Conservation (phyloP, 2,113 vertebrate species). For the Scatophagus argus region DNA sequence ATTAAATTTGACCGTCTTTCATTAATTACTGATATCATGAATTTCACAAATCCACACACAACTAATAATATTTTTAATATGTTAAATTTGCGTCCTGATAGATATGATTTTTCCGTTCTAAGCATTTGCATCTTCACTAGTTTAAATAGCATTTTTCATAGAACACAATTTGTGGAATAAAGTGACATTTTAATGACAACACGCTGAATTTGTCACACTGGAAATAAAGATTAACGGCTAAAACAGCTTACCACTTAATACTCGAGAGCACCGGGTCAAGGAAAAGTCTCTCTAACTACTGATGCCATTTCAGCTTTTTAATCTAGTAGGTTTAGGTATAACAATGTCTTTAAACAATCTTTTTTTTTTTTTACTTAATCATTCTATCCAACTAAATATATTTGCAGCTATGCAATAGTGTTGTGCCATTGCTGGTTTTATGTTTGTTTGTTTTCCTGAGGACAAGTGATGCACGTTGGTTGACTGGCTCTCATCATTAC, state of each 20-base stretch:
- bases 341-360: background rate
- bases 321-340: background rate
- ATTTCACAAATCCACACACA: background rate
- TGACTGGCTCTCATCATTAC: slow-evolving; percentile 71
- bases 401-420: background rate
- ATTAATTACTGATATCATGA: background rate
- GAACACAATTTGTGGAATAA: too few relatives aligned
- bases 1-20: background rate
- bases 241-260: background rate
- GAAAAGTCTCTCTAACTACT: background rate
- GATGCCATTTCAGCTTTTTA: background rate
- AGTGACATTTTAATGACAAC: too few relatives aligned
- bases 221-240: background rate
- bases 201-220: background rate
- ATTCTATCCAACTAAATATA: slow-evolving; percentile 1
- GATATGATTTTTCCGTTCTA: background rate
- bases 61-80: background rate
- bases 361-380: slow-evolving; percentile 2
- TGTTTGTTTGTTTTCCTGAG: slow-evolving; percentile 55
- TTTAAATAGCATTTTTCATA: too few relatives aligned
- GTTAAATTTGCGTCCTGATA: background rate
- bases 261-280: background rate
- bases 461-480: slow-evolving; percentile 53
- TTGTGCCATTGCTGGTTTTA: slow-evolving; percentile 41
- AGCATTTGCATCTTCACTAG: too few relatives aligned